These are phyloP conservation scores for Chalcis sispes DNA, from an alignment of 2,888 invertebrate species.

Conservation along the genomic window DNA sequence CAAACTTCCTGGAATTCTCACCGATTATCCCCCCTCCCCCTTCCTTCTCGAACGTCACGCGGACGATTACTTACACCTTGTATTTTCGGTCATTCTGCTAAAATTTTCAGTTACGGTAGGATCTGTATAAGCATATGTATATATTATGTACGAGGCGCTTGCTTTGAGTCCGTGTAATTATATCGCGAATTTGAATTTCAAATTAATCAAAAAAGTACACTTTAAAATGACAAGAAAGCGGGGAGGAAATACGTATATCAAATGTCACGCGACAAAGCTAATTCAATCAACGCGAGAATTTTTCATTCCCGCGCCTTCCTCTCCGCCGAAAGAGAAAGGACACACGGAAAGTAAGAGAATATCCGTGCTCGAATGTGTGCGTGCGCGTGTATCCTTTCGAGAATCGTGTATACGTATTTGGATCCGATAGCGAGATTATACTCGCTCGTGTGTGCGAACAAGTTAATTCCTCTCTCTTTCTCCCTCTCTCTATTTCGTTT, in stretches of 20 bases:
- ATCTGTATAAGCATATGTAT: neutral
- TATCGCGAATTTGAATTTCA: too few relatives aligned
- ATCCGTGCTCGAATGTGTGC: neutral
- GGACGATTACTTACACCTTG: too few relatives aligned
- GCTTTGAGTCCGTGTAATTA: too few relatives aligned
- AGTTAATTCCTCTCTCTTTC: constrained; percentile 65
- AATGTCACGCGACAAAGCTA: too few relatives aligned
- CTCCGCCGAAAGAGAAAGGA: constrained; percentile 48
- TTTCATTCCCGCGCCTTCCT: too few relatives aligned
- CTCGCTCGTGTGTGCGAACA: constrained; percentile 59
- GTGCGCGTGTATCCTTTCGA: constrained; percentile 47
- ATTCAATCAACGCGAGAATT: too few relatives aligned
- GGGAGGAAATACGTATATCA: too few relatives aligned
- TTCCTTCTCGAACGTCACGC: too few relatives aligned
- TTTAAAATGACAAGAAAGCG: too few relatives aligned
- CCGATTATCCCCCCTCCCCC: constrained; percentile 35
- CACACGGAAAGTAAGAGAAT: constrained; percentile 56
- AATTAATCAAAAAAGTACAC: too few relatives aligned
- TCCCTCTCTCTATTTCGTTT: neutral
- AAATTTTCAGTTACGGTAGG: neutral
- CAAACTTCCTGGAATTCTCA: constrained; percentile 69
- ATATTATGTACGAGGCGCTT: neutral
- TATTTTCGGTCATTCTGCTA: constrained; percentile 23
- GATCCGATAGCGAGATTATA: constrained; percentile 65
- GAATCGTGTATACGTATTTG: constrained; percentile 57